These are phyloP conservation scores for Dilophus febrilis DNA, from an alignment of 2,888 invertebrate species.

Conservation along the genomic window DNA sequence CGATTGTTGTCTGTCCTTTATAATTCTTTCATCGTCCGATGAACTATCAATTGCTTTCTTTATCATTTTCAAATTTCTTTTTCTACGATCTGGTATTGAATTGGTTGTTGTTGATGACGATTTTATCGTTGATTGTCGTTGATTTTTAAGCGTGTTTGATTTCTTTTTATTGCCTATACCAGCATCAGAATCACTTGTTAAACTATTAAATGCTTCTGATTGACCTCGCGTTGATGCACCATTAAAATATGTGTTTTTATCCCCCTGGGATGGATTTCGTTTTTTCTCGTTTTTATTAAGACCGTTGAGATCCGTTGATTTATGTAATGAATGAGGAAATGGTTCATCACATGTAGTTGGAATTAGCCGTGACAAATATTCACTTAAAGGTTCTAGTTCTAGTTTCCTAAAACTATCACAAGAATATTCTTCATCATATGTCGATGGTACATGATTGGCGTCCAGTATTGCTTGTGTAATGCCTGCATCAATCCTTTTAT, in stretches of 20 bases:
- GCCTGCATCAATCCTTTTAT: constrained; percentile 14
- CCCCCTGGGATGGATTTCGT: no score
- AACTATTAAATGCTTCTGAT: no score
- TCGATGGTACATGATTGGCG: constrained; percentile 79
- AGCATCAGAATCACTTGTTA: no score
- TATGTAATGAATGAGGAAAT: no score
- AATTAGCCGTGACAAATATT: not conserved
- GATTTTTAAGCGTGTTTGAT: no score
- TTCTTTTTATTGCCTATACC: no score
- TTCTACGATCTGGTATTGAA: not conserved
- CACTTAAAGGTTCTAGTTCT: constrained; percentile 21
- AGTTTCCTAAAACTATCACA: constrained; percentile 18
- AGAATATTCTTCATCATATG: constrained; percentile 77
- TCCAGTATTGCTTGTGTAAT: constrained; percentile 57
- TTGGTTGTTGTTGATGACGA: not conserved
- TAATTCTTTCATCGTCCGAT: constrained; percentile 38
- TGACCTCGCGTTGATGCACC: constrained; percentile 34
- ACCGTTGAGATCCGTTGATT: constrained; percentile 53
- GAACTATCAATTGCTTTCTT: constrained; percentile 35
- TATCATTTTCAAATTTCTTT: not conserved
- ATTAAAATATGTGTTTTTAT: constrained; percentile 44
- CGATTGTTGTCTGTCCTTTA: not conserved
- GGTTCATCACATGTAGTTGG: not conserved
- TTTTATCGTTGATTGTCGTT: no score
- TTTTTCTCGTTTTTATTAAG: constrained; percentile 35